Evolutionary conservation across 2,888 invertebrate genomes (phyloP).

Genomic region (Eilema caniola): DNA sequence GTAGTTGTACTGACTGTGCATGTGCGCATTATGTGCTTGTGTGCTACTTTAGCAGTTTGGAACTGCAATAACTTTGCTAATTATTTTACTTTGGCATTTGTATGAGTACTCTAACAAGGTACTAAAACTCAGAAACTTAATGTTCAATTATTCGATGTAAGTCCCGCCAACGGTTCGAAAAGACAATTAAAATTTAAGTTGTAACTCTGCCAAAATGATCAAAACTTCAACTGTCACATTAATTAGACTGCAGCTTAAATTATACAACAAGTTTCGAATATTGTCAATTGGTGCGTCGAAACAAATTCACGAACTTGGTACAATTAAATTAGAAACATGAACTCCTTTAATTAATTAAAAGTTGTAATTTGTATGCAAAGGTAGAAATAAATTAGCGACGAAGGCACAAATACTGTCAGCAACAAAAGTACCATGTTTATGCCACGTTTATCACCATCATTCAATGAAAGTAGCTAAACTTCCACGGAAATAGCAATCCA

Average conservation of each 20-base stretch:
- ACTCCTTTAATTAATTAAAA: slow-evolving; percentile 60
- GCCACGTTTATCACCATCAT: too few relatives aligned
- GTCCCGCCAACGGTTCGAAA: not conserved
- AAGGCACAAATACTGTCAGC: slow-evolving; percentile 13
- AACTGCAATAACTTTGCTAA: not conserved
- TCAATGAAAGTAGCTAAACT: not conserved
- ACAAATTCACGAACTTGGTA: slow-evolving; percentile 50
- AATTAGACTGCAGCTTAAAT: slow-evolving; percentile 30
- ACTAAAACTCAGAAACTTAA: not conserved
- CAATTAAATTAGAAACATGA: slow-evolving; percentile 56
- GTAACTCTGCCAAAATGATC: slow-evolving; percentile 10
- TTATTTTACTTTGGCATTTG: not conserved
- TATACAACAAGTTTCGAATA: slow-evolving; percentile 31
- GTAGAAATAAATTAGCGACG: slow-evolving; percentile 39
- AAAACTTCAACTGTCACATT: slow-evolving; percentile 21
- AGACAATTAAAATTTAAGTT: slow-evolving; percentile 14
- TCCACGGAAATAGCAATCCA: not conserved
- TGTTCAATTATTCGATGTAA: not conserved
- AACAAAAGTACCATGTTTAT: not conserved
- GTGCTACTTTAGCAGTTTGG: not conserved
- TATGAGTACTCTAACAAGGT: not conserved
- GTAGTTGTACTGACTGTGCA: too few relatives aligned
- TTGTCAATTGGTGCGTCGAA: slow-evolving; percentile 43
- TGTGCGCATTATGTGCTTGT: not conserved
- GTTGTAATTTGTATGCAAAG: slow-evolving; percentile 57